phyloP scores from a whole-genome alignment of 1,140 invertebrate species.

The Andricus grossulariae region DNA sequence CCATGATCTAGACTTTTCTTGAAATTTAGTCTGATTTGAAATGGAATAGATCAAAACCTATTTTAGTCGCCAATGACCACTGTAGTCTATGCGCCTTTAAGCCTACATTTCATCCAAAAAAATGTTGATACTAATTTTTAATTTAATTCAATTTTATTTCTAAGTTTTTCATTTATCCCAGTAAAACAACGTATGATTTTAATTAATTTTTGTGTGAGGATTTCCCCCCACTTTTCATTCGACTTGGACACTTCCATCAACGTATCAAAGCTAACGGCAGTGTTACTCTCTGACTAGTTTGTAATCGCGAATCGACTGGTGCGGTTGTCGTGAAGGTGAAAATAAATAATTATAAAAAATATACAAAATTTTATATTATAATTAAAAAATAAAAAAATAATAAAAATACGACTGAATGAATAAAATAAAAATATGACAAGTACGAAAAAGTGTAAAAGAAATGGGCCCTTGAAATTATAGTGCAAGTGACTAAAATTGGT shows the following conservation, averaged over 20 bases:
- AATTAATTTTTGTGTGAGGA: conserved; percentile 29
- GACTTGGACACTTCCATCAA: conserved; percentile 74
- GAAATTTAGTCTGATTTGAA: no score
- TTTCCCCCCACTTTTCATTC: conserved; percentile 52
- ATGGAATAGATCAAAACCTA: no score
- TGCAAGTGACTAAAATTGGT: not conserved
- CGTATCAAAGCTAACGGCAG: conserved; percentile 63
- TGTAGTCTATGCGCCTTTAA: no score
- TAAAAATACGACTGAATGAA: no score
- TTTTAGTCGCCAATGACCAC: no score
- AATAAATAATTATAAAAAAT: conserved; percentile 33
- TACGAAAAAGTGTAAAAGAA: not conserved
- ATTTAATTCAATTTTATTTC: not conserved
- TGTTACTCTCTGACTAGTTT: conserved; percentile 53
- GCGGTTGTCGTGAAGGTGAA: conserved; percentile 40
- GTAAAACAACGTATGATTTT: not conserved
- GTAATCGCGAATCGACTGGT: conserved; percentile 54
- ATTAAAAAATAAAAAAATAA: no score
- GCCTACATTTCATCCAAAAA: not conserved
- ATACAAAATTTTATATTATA: not conserved
- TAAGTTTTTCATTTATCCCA: not conserved
- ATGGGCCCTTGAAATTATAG: not conserved
- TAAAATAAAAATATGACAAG: no score
- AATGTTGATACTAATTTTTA: not conserved
- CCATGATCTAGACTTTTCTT: no score